Conservation (phyloP, 53 echinoderm and acorn worm genomes). For the Henricia sp. region DNA sequence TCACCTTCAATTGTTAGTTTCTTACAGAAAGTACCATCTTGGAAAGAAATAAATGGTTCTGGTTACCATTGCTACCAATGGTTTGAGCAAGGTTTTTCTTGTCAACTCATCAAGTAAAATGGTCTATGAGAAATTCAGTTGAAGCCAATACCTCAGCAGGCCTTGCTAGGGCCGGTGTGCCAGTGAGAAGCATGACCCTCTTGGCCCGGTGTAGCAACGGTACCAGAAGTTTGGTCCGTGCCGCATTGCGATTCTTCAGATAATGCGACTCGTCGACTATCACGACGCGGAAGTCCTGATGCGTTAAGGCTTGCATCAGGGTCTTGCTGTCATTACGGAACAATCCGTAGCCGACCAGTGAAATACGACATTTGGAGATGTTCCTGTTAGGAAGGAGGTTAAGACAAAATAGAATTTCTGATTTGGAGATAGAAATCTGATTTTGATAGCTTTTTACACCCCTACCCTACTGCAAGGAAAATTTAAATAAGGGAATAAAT, state of each 20-base stretch:
- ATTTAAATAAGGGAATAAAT: too few relatives aligned
- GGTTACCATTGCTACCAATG: too few relatives aligned
- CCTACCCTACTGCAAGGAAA: too few relatives aligned
- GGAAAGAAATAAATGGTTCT: too few relatives aligned
- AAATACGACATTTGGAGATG: conserved; percentile 62
- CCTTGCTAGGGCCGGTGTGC: conserved; percentile 83
- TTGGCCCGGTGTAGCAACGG: conserved; percentile 71
- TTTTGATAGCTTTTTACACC: too few relatives aligned
- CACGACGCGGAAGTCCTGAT: conserved; percentile 74
- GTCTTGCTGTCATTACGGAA: conserved; percentile 73
- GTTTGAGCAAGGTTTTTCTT: too few relatives aligned
- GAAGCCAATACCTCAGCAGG: conserved; percentile 72
- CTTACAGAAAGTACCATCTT: too few relatives aligned
- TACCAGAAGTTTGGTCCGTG: conserved; percentile 71
- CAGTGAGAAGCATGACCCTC: conserved; percentile 72
- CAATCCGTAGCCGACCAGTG: conserved; percentile 78
- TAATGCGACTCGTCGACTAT: conserved; percentile 87
- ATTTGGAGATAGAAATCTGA: too few relatives aligned
- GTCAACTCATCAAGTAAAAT: too few relatives aligned
- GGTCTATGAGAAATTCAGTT: too few relatives aligned
- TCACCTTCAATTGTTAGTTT: too few relatives aligned
- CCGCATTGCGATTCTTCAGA: conserved; percentile 77
- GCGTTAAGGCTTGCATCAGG: conserved; percentile 60
- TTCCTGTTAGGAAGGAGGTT: conserved; percentile 55
- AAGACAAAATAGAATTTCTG: too few relatives aligned